Evolutionary conservation across 2,888 invertebrate genomes (phyloP).

Genomic region (Campoplex nolae): DNA sequence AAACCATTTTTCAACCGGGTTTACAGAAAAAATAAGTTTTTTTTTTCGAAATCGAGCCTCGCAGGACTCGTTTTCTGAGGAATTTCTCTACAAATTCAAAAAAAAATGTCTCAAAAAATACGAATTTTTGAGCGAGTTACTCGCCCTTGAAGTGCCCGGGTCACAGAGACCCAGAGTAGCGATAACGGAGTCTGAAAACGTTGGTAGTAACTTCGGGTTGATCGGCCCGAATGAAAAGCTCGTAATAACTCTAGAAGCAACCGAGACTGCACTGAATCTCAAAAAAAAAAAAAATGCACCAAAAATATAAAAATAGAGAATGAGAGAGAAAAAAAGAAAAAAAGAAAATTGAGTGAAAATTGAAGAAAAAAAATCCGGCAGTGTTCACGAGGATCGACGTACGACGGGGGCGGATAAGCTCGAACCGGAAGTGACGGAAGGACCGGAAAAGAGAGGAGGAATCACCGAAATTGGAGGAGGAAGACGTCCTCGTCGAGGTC

Average conservation of each 20-base stretch:
- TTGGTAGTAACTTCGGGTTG: neutral
- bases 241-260: neutral
- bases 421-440: slow-evolving; percentile 22
- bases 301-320: slow-evolving; percentile 7
- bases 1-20: too few species aligned
- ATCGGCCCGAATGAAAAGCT: neutral
- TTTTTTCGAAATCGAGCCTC: too few species aligned
- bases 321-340: slow-evolving; percentile 27
- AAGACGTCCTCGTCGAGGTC: slow-evolving; percentile 73
- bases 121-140: too few species aligned
- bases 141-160: neutral
- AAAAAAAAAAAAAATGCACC: slow-evolving; percentile 16
- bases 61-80: too few species aligned
- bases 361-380: slow-evolving; percentile 69
- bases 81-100: too few species aligned
- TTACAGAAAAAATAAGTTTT: too few species aligned
- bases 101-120: too few species aligned
- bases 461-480: slow-evolving; percentile 58
- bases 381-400: slow-evolving; percentile 82
- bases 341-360: slow-evolving; percentile 36
- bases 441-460: slow-evolving; percentile 37
- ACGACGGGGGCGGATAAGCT: slow-evolving; percentile 74
- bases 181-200: neutral
- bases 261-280: neutral
- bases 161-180: neutral